Conservation (phyloP, 2,888 invertebrate species). For the Melieria omissa region DNA sequence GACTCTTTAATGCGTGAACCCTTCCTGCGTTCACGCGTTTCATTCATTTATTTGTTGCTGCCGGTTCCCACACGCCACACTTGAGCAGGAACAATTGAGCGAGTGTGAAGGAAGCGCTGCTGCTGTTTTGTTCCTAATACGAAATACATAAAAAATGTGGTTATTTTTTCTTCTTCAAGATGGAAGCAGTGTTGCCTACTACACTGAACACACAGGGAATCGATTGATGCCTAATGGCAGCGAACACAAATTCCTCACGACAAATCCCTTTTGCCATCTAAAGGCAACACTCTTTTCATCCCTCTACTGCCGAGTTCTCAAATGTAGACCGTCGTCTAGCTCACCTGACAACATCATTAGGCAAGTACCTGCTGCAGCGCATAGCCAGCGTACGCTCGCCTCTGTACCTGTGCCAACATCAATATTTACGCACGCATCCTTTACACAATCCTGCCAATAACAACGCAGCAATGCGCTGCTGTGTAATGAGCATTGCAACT, state of each 20-base stretch:
- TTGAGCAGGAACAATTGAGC: neutral
- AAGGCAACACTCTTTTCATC: constrained; percentile 11
- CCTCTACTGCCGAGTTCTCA: neutral
- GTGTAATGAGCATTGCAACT: constrained; percentile 40
- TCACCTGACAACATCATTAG: constrained; percentile 42
- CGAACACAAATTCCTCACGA: neutral
- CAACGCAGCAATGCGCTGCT: constrained; percentile 8
- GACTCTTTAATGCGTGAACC: constrained; percentile 24
- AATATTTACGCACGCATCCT: constrained; percentile 26
- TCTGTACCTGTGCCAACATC: constrained; percentile 10
- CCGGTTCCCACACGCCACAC: neutral
- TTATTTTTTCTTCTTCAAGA: neutral
- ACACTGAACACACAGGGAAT: no score
- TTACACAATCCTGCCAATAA: neutral
- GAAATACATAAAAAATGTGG: neutral
- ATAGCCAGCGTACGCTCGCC: constrained; percentile 3
- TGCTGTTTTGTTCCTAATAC: neutral
- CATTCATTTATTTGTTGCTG: constrained; percentile 18
- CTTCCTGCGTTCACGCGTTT: constrained; percentile 16
- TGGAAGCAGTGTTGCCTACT: neutral
- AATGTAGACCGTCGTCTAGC: neutral
- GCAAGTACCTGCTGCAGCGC: constrained; percentile 32
- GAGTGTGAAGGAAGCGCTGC: neutral
- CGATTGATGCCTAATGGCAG: neutral
- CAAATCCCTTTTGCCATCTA: neutral